These are phyloP conservation scores for Eupristina koningsbergeri DNA, from an alignment of 1,140 invertebrate species.

Conservation along the genomic window DNA sequence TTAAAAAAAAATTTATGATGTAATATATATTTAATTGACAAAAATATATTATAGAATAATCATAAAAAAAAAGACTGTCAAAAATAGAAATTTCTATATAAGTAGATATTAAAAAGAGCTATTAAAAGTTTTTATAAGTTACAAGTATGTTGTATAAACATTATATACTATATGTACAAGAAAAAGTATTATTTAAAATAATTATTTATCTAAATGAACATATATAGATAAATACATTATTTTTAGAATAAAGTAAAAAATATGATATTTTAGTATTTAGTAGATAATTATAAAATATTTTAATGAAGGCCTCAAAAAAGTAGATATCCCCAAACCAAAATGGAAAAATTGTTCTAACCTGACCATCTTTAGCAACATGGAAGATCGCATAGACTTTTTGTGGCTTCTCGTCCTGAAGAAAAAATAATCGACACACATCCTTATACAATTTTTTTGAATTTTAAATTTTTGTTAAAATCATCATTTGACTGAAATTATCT, in stretches of 20 bases:
- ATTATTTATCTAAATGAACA: not conserved
- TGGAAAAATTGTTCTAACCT: slow-evolving; percentile 74
- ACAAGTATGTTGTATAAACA: too few species aligned
- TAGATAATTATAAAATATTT: not conserved
- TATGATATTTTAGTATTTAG: not conserved
- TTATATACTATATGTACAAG: slow-evolving; percentile 7
- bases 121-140: too few species aligned
- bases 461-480: not conserved
- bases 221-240: not conserved
- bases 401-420: slow-evolving; percentile 77
- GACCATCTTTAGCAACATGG: slow-evolving; percentile 79
- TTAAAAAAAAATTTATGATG: not conserved
- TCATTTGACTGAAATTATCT: not conserved
- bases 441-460: slow-evolving; percentile 19
- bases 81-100: not conserved
- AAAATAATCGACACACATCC: slow-evolving; percentile 66
- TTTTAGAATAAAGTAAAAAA: not conserved
- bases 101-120: not conserved
- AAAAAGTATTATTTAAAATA: not conserved
- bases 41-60: not conserved
- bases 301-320: not conserved
- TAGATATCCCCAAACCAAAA: slow-evolving; percentile 30
- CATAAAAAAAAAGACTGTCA: not conserved
- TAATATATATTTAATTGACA: not conserved
- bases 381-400: slow-evolving; percentile 79